These are phyloP conservation scores for Eumeta japonica DNA, from an alignment of 1,140 invertebrate genomes.

Conservation along the genomic window DNA sequence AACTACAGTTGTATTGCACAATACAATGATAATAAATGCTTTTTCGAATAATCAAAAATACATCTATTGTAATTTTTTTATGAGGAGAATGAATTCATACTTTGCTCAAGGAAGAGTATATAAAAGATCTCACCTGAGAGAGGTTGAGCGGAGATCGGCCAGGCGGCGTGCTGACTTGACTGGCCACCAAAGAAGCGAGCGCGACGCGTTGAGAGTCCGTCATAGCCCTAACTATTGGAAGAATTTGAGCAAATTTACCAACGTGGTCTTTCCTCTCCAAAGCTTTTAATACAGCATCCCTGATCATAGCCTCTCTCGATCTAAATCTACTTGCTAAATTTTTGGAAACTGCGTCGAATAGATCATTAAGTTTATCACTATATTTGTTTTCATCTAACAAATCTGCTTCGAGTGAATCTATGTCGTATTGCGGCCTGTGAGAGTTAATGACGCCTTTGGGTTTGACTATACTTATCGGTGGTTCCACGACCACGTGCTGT, in stretches of 20 bases:
- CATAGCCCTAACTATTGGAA: constrained; percentile 65
- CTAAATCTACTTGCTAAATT: constrained; percentile 39
- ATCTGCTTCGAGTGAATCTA: constrained; percentile 36
- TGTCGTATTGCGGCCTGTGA: constrained; percentile 47
- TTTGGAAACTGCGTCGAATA: constrained; percentile 21
- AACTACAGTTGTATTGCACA: no score
- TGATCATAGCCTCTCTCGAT: constrained; percentile 54
- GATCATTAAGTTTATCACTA: constrained; percentile 8
- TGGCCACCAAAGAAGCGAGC: constrained; percentile 62
- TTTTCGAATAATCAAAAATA: no score
- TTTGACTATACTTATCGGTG: constrained; percentile 35
- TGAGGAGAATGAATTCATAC: no score
- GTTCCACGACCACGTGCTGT: constrained; percentile 34
- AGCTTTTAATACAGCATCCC: constrained; percentile 46
- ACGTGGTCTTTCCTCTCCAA: constrained; percentile 53
- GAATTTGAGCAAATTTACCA: constrained; percentile 58
- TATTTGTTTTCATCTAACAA: constrained; percentile 5
- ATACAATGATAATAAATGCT: no score
- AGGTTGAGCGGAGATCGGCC: constrained; percentile 49
- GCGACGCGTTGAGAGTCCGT: constrained; percentile 61
- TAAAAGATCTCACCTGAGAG: constrained; percentile 44
- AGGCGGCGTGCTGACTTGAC: constrained; percentile 58
- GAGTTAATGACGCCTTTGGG: constrained; percentile 47
- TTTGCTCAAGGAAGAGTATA: no score
- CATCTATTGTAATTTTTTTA: no score